Percentiles rank a stretch among this genome's conserved stretches.
These are phyloP conservation scores for Mungos mungo DNA, from an alignment of 2,113 vertebrate species.

Conservation along the genomic window DNA sequence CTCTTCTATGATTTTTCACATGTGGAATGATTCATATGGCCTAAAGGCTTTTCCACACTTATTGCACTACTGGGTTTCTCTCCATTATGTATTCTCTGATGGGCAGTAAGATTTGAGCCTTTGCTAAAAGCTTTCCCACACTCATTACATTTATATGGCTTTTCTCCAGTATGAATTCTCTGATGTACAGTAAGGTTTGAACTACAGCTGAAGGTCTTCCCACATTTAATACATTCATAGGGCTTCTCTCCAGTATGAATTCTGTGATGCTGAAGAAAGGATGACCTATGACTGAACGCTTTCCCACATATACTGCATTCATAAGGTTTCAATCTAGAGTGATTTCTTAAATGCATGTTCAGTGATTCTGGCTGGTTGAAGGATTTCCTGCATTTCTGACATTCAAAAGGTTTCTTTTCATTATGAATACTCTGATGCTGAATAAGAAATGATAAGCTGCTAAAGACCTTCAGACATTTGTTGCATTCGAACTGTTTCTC, in stretches of 20 bases:
- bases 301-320: slow-evolving; percentile 70
- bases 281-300: slow-evolving; percentile 71
- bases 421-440: slow-evolving; percentile 74
- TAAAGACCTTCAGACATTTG: slow-evolving; percentile 70
- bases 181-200: slow-evolving; percentile 86
- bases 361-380: slow-evolving; percentile 69
- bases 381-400: slow-evolving; percentile 70
- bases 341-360: slow-evolving; percentile 72
- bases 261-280: slow-evolving; percentile 68
- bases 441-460: slow-evolving; percentile 61
- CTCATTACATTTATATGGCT: slow-evolving; percentile 85
- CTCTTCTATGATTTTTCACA: not conserved
- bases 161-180: slow-evolving; percentile 85
- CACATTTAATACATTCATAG: slow-evolving; percentile 73
- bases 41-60: slow-evolving; percentile 65
- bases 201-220: slow-evolving; percentile 80
- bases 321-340: slow-evolving; percentile 63
- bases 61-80: slow-evolving; percentile 70
- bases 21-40: slow-evolving; percentile 2
- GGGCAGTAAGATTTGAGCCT: slow-evolving; percentile 83
- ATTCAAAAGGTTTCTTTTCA: slow-evolving; percentile 70
- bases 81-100: slow-evolving; percentile 77
- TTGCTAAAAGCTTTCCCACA: slow-evolving; percentile 87
- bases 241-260: slow-evolving; percentile 75
- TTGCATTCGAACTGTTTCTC: slow-evolving; percentile 65